Conservation (phyloP, 2,113 vertebrate species). For the Motacilla tschutschensis region DNA sequence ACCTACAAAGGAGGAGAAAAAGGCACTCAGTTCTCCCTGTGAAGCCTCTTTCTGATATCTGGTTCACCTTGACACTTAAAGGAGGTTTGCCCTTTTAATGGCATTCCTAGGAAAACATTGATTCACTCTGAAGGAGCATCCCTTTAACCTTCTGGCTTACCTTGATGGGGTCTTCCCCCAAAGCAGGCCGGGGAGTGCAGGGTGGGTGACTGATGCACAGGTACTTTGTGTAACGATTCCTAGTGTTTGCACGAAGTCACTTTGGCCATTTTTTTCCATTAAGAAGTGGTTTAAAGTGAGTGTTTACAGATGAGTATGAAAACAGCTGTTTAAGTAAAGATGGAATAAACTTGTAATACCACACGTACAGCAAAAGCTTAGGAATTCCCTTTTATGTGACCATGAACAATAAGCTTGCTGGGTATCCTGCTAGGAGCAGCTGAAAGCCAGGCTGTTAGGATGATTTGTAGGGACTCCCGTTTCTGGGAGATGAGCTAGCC, state of each 20-base stretch:
- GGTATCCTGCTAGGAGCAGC: conserved; percentile 21
- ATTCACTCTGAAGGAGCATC: background rate
- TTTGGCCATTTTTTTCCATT: conserved; percentile 52
- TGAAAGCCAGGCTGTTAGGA: background rate
- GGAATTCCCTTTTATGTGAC: conserved; percentile 56
- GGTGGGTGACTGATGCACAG: conserved; percentile 34
- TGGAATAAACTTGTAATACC: conserved; percentile 73
- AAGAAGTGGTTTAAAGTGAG: conserved; percentile 52
- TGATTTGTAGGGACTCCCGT: background rate
- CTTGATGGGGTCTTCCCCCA: conserved; percentile 15
- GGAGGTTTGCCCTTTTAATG: background rate
- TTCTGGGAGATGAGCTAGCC: background rate
- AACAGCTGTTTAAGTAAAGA: conserved; percentile 67
- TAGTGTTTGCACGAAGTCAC: conserved; percentile 49
- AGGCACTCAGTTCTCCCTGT: background rate
- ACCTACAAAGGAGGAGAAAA: background rate
- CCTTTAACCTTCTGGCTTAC: conserved; percentile 40
- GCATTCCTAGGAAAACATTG: background rate
- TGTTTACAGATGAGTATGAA: conserved; percentile 55
- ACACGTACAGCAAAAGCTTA: conserved; percentile 64
- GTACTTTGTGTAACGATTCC: conserved; percentile 44
- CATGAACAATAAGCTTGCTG: conserved; percentile 59
- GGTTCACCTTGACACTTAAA: background rate
- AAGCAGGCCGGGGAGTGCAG: conserved; percentile 26
- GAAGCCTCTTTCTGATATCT: background rate